phyloP scores from a whole-genome alignment of 2,113 vertebrate genomes.

The Castor canadensis region DNA sequence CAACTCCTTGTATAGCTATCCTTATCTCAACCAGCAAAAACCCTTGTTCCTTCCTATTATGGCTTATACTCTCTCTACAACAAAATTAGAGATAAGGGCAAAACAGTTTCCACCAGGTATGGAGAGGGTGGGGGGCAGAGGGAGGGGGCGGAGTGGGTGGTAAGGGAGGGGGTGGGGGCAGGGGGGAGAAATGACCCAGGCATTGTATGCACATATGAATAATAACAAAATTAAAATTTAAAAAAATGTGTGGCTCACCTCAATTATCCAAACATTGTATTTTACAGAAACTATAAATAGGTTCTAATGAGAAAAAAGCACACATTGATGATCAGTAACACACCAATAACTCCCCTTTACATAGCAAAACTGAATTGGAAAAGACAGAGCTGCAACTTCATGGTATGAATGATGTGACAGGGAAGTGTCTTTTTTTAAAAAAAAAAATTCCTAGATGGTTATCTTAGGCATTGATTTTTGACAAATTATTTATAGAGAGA shows the following conservation, averaged over 20 bases:
- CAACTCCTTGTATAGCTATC: no score
- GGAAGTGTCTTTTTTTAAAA: background rate
- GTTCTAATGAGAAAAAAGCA: background rate
- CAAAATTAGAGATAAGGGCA: no score
- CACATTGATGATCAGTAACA: background rate
- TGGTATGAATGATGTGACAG: background rate
- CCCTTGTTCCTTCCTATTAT: no score
- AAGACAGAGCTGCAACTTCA: background rate
- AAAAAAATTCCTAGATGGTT: background rate
- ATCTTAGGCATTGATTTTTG: background rate
- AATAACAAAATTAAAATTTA: no score
- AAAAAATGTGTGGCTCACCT: background rate
- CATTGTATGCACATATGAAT: no score
- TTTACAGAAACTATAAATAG: conserved; percentile 4
- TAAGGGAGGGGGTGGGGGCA: no score
- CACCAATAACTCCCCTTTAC: background rate
- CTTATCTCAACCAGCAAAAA: no score
- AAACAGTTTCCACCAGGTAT: no score
- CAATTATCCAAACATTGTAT: background rate
- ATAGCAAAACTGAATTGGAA: background rate
- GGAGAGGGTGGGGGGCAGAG: no score
- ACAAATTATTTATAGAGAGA: background rate
- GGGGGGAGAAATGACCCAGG: no score
- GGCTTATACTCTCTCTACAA: no score
- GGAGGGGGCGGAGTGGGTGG: no score